Base-by-base conservation (phyloP, 2,797 vertebrate species). In the Antrozous pallidus region DNA sequence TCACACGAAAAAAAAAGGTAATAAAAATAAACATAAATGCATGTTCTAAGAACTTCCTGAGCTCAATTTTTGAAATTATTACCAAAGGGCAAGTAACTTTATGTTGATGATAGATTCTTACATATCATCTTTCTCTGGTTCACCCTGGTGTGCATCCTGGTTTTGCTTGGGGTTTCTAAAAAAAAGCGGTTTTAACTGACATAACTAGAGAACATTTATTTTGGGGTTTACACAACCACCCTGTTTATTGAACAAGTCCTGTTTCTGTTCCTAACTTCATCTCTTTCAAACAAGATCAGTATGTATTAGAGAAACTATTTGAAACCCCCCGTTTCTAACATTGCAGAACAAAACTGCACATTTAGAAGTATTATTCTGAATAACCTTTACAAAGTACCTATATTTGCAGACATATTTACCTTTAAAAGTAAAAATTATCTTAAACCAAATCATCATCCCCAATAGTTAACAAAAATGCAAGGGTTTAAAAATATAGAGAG, bases 371-470 rank as follows among this genome's bases (percentile, higher is more conserved):
- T 33, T 84, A 67, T 79, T 69, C 65, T 85, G 7, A 84, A 85
- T 78, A 81, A 49, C 11, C 18, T 93, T 75, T 75, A 81, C 24
- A 69, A 89, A 89, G 28, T 11, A 26, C 3, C 45, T 6, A 47
- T 24, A n/a, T 42, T 67, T 56, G 10, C 51, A 74, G 10, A 63
- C 31, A 51, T 40, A 77, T 88, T 87, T 51, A 91, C 36, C 6
- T 71, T 56, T 61, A 77, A 31, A 88, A 56, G 13, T 56, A 88
- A 75, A 93, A 89, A 91, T 75, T 31, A 36, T 81, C 40, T 90
- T 86, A 75, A 83, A 84, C 20, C 36, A 77, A 96, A 91, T 88
- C 54, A 85, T 70, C 14, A 22, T 24, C 0, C 8, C 17, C 8
- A 47, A 65, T 79, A 78, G 17, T 89, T 40, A 36, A 49, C 40